These are phyloP conservation scores for Phocoena phocoena DNA, from an alignment of 2,113 vertebrate species.

Conservation along the genomic window DNA sequence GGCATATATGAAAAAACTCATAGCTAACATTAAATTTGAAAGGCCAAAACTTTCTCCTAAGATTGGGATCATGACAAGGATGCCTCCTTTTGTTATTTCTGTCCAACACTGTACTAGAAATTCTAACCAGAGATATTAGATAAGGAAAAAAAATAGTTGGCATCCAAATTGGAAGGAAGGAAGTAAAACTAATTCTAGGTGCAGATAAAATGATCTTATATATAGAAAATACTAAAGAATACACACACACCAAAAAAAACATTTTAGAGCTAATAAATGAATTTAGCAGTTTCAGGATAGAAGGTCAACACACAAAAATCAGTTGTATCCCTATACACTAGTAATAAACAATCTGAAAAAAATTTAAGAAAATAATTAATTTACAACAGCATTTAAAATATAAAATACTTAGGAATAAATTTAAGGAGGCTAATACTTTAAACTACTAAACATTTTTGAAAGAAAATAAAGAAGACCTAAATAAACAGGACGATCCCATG, in stretches of 20 bases:
- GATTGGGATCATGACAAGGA: neutral
- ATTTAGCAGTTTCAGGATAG: neutral
- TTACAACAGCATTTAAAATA: neutral
- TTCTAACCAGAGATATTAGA: neutral
- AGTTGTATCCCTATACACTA: neutral
- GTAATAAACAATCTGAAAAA: neutral
- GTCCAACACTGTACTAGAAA: neutral
- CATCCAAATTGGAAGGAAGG: neutral
- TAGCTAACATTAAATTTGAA: neutral
- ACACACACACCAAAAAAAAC: neutral
- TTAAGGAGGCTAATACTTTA: neutral
- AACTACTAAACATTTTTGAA: neutral
- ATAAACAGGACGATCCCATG: neutral
- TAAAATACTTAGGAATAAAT: neutral
- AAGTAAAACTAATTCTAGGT: neutral
- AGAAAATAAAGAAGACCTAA: neutral
- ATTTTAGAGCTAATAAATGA: neutral
- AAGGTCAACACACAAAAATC: neutral
- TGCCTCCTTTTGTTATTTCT: neutral
- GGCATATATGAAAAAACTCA: neutral
- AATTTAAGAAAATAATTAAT: neutral
- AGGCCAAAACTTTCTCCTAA: neutral
- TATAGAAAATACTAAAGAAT: neutral
- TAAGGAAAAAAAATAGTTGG: neutral
- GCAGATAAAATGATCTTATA: neutral